A percentile compares a stretch with the other conserved stretches of the same genome.
phyloP scores from a whole-genome alignment of 2,888 invertebrate species.

The Spodoptera picta region DNA sequence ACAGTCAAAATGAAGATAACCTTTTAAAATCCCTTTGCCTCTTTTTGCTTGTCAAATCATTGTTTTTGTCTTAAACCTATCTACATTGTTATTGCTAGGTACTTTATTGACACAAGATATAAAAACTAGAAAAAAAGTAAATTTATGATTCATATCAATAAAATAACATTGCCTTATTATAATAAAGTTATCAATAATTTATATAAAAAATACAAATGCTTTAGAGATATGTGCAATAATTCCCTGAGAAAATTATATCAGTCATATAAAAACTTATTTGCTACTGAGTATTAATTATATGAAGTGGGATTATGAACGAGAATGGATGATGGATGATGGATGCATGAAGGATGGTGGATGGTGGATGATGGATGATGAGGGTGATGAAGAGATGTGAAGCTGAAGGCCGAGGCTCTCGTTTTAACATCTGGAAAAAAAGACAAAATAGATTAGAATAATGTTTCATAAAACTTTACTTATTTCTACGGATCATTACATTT shows the following conservation, averaged over 20 bases:
- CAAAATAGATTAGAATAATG: conserved; percentile 26
- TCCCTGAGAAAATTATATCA: conserved; percentile 73
- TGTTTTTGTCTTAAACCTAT: conserved; percentile 64
- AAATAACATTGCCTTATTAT: conserved; percentile 55
- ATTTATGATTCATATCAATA: conserved; percentile 56
- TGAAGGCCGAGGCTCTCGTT: conserved; percentile 61
- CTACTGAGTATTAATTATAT: conserved; percentile 82
- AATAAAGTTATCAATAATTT: conserved; percentile 71
- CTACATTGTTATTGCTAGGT: conserved; percentile 52
- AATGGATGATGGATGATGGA: conserved; percentile 37
- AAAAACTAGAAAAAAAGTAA: conserved; percentile 27
- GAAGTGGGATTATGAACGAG: conserved; percentile 27
- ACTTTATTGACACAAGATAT: conserved; percentile 60
- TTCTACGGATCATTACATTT: too few relatives aligned
- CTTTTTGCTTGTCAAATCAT: conserved; percentile 83
- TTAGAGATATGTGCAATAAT: conserved; percentile 76
- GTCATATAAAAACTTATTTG: conserved; percentile 74
- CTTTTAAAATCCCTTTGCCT: conserved; percentile 85
- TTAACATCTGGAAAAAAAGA: conserved; percentile 76
- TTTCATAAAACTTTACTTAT: too few relatives aligned
- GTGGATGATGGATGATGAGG: conserved; percentile 33
- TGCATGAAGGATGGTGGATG: conserved; percentile 35
- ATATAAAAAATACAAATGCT: conserved; percentile 80
- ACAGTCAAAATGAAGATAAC: conserved; percentile 79
- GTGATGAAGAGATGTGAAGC: conserved; percentile 67